A percentile compares a stretch with the other conserved stretches of the same genome.
phyloP scores from a whole-genome alignment of 1,140 invertebrate species.

The Sitophilus oryzae region DNA sequence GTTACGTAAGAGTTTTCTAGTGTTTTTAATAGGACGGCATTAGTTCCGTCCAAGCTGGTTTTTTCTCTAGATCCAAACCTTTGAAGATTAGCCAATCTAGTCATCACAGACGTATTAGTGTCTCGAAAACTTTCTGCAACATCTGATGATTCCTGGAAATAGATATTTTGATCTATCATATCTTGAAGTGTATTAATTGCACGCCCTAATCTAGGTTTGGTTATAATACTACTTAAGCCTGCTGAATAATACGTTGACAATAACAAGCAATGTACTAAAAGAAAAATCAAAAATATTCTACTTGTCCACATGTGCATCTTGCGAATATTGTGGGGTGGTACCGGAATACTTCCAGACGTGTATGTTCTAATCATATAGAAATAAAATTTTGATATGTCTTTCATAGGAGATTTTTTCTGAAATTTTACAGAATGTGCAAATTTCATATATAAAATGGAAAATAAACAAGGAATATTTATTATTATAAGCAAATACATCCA shows the following conservation, averaged over 20 bases:
- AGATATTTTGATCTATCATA: constrained; percentile 11
- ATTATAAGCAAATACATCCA: not conserved
- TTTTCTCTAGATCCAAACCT: not conserved
- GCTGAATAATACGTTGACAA: constrained; percentile 14
- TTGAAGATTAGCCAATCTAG: constrained; percentile 6
- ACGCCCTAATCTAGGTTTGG: constrained; percentile 3
- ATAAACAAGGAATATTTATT: not conserved
- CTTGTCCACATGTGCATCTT: not conserved
- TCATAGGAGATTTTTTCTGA: not conserved
- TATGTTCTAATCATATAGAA: not conserved
- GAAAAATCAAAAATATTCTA: not conserved
- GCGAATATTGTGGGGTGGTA: not conserved
- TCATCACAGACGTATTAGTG: not conserved
- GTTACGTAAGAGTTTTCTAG: constrained; percentile 9
- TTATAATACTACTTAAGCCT: constrained; percentile 15
- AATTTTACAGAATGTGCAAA: not conserved
- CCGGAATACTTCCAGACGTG: not conserved
- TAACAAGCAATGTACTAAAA: constrained; percentile 1
- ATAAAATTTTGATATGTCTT: not conserved
- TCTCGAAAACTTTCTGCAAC: not conserved
- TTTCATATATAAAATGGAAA: not conserved
- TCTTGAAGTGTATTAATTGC: constrained; percentile 19
- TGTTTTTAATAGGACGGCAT: constrained; percentile 10
- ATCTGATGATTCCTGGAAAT: not conserved
- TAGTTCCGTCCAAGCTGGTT: not conserved